Conservation (phyloP, 1,140 invertebrate species). For the Calephelis virginiensis region DNA sequence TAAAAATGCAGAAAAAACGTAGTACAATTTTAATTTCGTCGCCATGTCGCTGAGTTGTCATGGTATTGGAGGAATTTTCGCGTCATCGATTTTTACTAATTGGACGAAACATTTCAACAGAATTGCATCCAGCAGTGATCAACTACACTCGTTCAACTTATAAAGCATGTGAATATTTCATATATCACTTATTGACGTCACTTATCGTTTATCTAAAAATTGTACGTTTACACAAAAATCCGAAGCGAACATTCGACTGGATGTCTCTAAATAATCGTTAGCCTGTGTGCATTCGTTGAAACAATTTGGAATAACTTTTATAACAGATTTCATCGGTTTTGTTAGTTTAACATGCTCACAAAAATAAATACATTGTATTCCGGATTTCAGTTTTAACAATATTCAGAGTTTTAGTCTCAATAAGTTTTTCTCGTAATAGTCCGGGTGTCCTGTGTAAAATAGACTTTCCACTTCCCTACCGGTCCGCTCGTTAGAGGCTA, state of each 20-base stretch:
- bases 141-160: slow-evolving; percentile 25
- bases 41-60: slow-evolving; percentile 31
- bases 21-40: no score
- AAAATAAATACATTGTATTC: neutral
- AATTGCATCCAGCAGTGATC: slow-evolving; percentile 26
- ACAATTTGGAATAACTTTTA: neutral
- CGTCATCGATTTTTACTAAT: slow-evolving; percentile 59
- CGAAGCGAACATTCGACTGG: neutral
- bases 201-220: slow-evolving; percentile 25
- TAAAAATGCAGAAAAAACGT: no score
- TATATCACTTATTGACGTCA: slow-evolving; percentile 35
- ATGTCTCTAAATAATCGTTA: neutral
- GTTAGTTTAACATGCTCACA: neutral
- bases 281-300: slow-evolving; percentile 3
- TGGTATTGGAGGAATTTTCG: slow-evolving; percentile 35
- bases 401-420: no score
- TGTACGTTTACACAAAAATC: slow-evolving; percentile 12
- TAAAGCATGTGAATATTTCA: slow-evolving; percentile 30
- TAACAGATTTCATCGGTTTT: neutral
- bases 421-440: no score
- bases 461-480: no score
- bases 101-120: slow-evolving; percentile 59
- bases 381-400: neutral
- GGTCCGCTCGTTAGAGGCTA: no score
- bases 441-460: no score